Evolutionary conservation across 2,797 vertebrate genomes (phyloP).

Genomic region (Lophotriccus pileatus): DNA sequence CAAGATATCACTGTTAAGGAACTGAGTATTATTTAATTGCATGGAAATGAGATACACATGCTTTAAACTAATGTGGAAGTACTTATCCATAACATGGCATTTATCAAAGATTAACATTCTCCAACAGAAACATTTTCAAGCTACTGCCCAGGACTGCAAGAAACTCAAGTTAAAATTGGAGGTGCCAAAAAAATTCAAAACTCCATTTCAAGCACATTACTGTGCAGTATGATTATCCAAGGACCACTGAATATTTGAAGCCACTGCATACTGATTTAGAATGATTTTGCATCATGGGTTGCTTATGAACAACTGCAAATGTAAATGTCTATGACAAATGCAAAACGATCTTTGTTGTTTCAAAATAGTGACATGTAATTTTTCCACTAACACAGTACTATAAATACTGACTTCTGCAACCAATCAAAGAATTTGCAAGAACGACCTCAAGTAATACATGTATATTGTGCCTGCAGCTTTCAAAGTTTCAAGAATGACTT

Average conservation of each 20-base stretch:
- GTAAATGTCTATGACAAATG: not conserved
- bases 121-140: not conserved
- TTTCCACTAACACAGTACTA: not conserved
- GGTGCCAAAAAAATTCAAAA: not conserved
- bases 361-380: not conserved
- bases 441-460: not conserved
- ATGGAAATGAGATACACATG: not conserved
- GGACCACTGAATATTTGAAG: not conserved
- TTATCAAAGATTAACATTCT: not conserved
- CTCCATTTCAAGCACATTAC: not conserved
- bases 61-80: not conserved
- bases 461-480: not conserved
- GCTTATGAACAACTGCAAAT: not conserved
- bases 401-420: conserved; percentile 9
- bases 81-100: not conserved
- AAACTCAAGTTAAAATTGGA: not conserved
- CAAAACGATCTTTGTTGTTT: not conserved
- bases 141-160: not conserved
- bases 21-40: not conserved
- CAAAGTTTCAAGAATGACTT: not conserved
- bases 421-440: not conserved
- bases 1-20: not conserved
- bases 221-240: not conserved
- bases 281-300: not conserved
- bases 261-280: not conserved